phyloP scores from a whole-genome alignment of 2,888 invertebrate genomes.

The Himalopsyche kuldschensis region DNA sequence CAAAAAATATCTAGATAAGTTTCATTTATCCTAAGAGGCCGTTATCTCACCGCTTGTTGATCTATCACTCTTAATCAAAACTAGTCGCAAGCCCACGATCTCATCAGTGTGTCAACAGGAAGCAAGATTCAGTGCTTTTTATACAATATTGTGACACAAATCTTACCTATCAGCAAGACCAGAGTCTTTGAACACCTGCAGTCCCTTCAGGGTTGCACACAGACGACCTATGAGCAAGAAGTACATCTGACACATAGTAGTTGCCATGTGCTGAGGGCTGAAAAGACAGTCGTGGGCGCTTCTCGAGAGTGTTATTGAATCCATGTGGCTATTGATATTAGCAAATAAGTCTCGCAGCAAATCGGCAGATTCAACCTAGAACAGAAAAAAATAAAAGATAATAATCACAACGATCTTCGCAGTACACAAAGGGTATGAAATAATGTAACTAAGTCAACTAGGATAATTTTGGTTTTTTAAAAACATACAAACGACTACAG shows the following conservation, averaged over 20 bases:
- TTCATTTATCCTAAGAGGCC: no score
- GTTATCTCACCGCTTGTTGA: no score
- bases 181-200: conserved; percentile 71
- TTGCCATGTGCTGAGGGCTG: conserved; percentile 84
- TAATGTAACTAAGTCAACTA: no score
- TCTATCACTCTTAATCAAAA: no score
- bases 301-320: conserved; percentile 70
- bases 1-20: no score
- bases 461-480: no score
- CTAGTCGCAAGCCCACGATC: no score
- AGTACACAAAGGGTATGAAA: conserved; percentile 41
- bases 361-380: conserved; percentile 45
- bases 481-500: no score
- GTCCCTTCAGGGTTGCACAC: conserved; percentile 70
- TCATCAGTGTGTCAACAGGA: no score
- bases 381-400: conserved; percentile 32
- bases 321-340: conserved; percentile 77
- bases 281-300: conserved; percentile 86
- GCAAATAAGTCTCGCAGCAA: conserved; percentile 76
- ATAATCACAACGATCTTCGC: no score
- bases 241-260: conserved; percentile 91
- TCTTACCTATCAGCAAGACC: conserved; percentile 74
- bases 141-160: background rate
- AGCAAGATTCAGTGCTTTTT: no score
- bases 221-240: conserved; percentile 91